These are phyloP conservation scores for Thunnus maccoyii DNA, from an alignment of 2,113 vertebrate genomes.

Conservation along the genomic window DNA sequence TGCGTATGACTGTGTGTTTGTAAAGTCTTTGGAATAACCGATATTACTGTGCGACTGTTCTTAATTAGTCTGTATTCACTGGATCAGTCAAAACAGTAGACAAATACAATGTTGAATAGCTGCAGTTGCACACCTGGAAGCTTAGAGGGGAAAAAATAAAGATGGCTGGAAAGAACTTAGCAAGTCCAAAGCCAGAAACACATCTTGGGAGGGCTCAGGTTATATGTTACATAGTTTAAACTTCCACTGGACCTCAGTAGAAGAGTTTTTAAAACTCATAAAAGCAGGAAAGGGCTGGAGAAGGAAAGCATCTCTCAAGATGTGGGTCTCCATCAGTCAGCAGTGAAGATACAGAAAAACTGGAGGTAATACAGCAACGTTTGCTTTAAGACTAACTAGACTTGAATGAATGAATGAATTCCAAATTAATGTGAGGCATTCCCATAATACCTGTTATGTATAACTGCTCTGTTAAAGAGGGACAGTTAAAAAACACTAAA, in stretches of 20 bases:
- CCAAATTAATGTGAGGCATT: neutral
- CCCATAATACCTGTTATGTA: neutral
- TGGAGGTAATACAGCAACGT: neutral
- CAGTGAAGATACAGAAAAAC: conserved; percentile 20
- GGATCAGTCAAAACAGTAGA: neutral
- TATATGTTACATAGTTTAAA: too few relatives aligned
- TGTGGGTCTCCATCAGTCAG: conserved; percentile 6
- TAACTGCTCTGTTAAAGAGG: neutral
- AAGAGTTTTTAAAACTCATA: conserved; percentile 6
- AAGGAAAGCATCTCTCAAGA: neutral
- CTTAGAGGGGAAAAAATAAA: neutral
- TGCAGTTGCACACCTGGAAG: neutral
- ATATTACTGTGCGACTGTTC: neutral
- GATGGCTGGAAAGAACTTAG: neutral
- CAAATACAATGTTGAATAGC: neutral
- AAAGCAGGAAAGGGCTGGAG: neutral
- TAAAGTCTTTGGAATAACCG: neutral
- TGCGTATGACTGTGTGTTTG: too few relatives aligned
- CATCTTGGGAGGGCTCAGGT: too few relatives aligned
- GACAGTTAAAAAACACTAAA: too few relatives aligned
- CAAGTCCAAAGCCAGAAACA: neutral
- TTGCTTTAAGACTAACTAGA: neutral
- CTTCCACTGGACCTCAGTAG: neutral
- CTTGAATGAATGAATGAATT: conserved; percentile 9
- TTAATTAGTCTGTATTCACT: too few relatives aligned